Percentiles rank a stretch among this genome's conserved stretches.
Evolutionary conservation across 2,888 invertebrate species (phyloP).

Genomic region (Apodemia hepburni): DNA sequence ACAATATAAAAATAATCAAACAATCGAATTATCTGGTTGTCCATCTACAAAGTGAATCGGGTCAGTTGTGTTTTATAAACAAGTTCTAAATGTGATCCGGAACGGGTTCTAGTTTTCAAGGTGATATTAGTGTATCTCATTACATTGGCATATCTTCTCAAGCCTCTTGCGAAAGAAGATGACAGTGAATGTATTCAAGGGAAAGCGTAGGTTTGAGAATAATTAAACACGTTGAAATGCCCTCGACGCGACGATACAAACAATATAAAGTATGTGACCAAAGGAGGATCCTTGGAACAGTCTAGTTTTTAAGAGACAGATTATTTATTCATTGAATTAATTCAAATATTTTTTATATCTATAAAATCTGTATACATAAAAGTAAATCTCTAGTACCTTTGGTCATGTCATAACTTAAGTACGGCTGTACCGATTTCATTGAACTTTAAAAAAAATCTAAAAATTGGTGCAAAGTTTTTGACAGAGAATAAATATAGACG

Average conservation of each 20-base stretch:
- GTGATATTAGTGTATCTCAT: conserved; percentile 2
- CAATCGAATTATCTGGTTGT: conserved; percentile 2
- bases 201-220: conserved; percentile 2
- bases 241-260: background rate
- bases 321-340: too few species aligned
- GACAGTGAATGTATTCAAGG: conserved; percentile 10
- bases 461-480: too few species aligned
- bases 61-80: conserved; percentile 12
- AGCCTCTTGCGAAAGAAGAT: conserved; percentile 10
- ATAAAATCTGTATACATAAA: too few species aligned
- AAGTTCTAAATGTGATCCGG: background rate
- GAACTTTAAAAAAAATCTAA: too few species aligned
- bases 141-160: conserved; percentile 1
- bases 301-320: too few species aligned
- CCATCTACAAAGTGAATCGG: conserved; percentile 7
- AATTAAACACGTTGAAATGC: background rate
- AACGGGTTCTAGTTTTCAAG: background rate
- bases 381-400: too few species aligned
- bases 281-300: too few species aligned
- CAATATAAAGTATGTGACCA: background rate
- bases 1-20: conserved; percentile 3
- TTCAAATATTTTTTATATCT: too few species aligned
- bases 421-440: too few species aligned
- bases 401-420: too few species aligned
- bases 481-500: too few species aligned